Base-by-base conservation (phyloP, 2,113 vertebrate species). In the Pampusana beccarii region DNA sequence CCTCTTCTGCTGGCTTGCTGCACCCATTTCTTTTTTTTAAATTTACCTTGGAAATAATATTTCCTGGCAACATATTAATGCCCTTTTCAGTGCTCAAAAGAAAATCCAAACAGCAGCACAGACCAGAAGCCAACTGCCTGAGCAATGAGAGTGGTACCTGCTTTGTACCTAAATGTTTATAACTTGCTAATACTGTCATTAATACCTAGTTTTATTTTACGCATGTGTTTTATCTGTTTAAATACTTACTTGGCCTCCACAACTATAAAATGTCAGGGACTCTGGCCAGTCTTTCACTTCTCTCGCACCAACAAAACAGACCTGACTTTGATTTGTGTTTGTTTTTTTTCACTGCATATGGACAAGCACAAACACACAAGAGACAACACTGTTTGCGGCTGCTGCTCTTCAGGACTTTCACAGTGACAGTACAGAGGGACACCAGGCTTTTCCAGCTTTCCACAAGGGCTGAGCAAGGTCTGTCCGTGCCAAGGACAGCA, bases 1-100 rank as follows among this genome's bases (percentile, higher is more conserved):
- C 29, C 42, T 83, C 69, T 86, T 42, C 66, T 12, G 16, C 85
- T 80, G 75, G 58, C 67, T 53, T 86, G 26, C 58, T 88, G 64
- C 13, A 16, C 61, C 53, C 1, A 0, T 53, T 87, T 53, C 3
- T 46, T 36, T 71, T 72, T 60, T 82, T 36, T 16, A 0, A 46
- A 84, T 97, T 96, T 97, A 93, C 88, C 57, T 94, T 96, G 86
- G 93, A 96, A 97, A 89, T 81, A 72, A 40, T 93, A 92, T 95
- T 97, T 97, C 88, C 93, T 96, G 95, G 97, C 94, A 95, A 75
- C 42, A 16, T 75, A 92, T 95, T 94, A 97, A 96, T 95, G 91
- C 50, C 56, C 89, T 94, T 97, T 96, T 96, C 92, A 94, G 70
- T 38, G 48, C 86, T 89, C 62, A 75, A 80, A 84, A 92, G 81